Conservation (phyloP, 2,888 invertebrate species). For the Entomobrya multifasciata region DNA sequence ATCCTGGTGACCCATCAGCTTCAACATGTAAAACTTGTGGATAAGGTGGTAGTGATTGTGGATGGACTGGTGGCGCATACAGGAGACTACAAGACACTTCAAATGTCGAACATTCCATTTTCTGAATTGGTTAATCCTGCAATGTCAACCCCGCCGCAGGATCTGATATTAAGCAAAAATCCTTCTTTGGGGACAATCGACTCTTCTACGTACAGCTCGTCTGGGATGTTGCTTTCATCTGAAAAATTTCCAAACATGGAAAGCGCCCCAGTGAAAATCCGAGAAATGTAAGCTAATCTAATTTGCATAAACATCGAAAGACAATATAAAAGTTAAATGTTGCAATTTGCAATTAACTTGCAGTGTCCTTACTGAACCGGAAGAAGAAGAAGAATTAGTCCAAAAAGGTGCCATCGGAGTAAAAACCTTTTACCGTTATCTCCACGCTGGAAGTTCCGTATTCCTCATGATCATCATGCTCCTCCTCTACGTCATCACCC, state of each 20-base stretch:
- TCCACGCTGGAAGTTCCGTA: constrained; percentile 86
- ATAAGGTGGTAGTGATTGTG: constrained; percentile 82
- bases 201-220: not conserved
- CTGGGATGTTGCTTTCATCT: not conserved
- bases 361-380: constrained; percentile 25
- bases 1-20: constrained; percentile 89
- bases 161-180: not conserved
- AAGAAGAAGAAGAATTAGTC: constrained; percentile 49
- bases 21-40: constrained; percentile 88
- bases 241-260: not conserved
- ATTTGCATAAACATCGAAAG: too few relatives aligned
- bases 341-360: too few relatives aligned
- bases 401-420: constrained; percentile 82
- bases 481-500: constrained; percentile 85
- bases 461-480: constrained; percentile 83
- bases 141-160: not conserved
- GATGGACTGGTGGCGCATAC: constrained; percentile 62
- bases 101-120: constrained; percentile 89
- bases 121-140: constrained; percentile 83
- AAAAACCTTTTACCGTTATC: constrained; percentile 86
- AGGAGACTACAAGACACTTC: constrained; percentile 84
- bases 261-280: constrained; percentile 3
- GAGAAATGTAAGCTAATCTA: too few relatives aligned
- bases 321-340: too few relatives aligned
- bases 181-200: not conserved